phyloP scores from a whole-genome alignment of 2,888 invertebrate genomes.

The Amblyteles armatorius region DNA sequence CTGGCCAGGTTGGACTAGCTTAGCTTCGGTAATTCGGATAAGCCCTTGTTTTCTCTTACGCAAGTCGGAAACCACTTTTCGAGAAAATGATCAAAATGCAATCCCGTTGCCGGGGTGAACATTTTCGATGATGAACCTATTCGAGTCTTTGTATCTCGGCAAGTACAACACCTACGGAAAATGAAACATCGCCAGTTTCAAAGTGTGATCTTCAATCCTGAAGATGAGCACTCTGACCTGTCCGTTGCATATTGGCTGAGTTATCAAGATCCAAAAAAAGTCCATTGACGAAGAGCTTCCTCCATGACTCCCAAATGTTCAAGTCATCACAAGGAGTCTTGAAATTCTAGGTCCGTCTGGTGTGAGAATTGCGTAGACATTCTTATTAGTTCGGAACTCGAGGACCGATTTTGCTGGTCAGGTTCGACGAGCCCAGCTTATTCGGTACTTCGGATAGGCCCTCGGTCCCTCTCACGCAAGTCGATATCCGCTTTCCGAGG shows the following conservation, averaged over 20 bases:
- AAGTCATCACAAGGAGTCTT: too few species aligned
- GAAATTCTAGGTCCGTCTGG: neutral
- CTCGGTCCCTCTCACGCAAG: neutral
- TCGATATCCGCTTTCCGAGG: neutral
- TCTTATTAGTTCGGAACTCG: neutral
- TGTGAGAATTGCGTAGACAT: neutral
- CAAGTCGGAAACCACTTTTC: neutral
- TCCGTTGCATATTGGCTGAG: too few species aligned
- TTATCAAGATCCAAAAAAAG: too few species aligned
- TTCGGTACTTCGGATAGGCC: neutral
- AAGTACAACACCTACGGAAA: too few species aligned
- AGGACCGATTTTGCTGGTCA: neutral
- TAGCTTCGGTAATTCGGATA: neutral
- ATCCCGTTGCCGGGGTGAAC: slow-evolving; percentile 4
- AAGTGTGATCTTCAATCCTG: too few species aligned
- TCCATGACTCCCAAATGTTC: too few species aligned
- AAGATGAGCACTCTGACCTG: too few species aligned
- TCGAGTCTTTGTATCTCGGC: too few species aligned
- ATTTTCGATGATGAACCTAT: neutral
- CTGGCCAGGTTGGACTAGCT: neutral
- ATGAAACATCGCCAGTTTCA: too few species aligned
- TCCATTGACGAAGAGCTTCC: too few species aligned
- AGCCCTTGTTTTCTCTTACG: neutral
- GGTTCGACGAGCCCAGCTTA: neutral
- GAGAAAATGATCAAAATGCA: neutral